Percentiles rank a stretch among this genome's conserved stretches.
These are phyloP conservation scores for Meloe dianella DNA, from an alignment of 2,888 invertebrate genomes.

Conservation along the genomic window DNA sequence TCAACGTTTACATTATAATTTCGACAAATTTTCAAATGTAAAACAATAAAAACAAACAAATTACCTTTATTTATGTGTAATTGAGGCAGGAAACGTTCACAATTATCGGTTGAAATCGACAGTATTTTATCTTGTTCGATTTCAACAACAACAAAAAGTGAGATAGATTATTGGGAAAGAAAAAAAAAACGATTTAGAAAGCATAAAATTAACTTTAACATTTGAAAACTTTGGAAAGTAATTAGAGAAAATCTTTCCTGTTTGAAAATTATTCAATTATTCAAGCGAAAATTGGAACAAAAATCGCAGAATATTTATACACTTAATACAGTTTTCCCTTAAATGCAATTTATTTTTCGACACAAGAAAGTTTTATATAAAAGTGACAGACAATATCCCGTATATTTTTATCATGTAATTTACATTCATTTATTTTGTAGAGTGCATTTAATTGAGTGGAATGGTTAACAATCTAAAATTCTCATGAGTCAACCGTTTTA, in stretches of 20 bases:
- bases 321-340: too few relatives aligned
- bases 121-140: not conserved
- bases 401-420: slow-evolving; percentile 21
- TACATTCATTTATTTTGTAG: slow-evolving; percentile 30
- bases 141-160: not conserved
- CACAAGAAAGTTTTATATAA: slow-evolving; percentile 6
- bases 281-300: not conserved
- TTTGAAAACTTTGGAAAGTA: slow-evolving; percentile 13
- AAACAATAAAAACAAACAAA: not conserved
- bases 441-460: slow-evolving; percentile 31
- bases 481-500: slow-evolving; percentile 25
- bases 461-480: slow-evolving; percentile 31
- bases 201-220: slow-evolving; percentile 9
- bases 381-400: slow-evolving; percentile 12
- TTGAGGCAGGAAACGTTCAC: not conserved
- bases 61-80: not conserved
- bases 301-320: too few relatives aligned
- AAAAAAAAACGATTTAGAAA: slow-evolving; percentile 6
- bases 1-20: not conserved
- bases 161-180: not conserved
- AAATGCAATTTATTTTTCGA: too few relatives aligned
- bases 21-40: not conserved
- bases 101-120: slow-evolving; percentile 9
- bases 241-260: not conserved
- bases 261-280: not conserved